Base-by-base conservation (phyloP, 2,797 vertebrate species). In the Discoglossus pictus region DNA sequence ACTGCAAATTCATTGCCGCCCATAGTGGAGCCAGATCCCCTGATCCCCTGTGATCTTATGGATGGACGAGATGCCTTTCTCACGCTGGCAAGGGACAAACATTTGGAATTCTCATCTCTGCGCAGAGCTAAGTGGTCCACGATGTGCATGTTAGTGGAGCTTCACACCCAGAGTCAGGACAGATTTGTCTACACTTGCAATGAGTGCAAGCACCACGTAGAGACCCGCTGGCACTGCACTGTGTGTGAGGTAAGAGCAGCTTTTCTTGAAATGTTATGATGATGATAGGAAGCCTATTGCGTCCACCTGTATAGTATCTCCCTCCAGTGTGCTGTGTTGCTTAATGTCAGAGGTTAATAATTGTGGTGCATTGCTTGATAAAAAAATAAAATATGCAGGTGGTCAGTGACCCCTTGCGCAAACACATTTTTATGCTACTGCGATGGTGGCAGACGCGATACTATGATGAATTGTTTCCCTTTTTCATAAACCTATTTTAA, bases 161-260 rank as follows among this genome's bases (percentile, higher is more conserved):
- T 99, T 63, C 97, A 99, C 80, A 98, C 96, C 46, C 96, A 99
- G 88, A 96, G 95, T 85, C 95, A 98, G 83, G 96, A 99, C 75
- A 93, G 97, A 74, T 98, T 98, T 6, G 96, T 98, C 69, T 98
- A 99, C 78, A 98, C 97, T 64, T 99, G 97, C 87, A 99, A 99
- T 0, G 97, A 98, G 79, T 99, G 97, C 86, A 98, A 98, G 76
- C 94, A 96, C 79, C 96, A 98, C 0, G 97, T 99, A 84, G 97
- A 99, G 80, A 99, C 97, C 0, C 91, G 96, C 75, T 99, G 92
- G 91, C 97, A 99, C 80, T 99, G 97, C 82, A 99, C 96, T 0
- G 96, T 99, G 59, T 99, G 97, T 51, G 97, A 98, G 94, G 96
- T 97, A 1, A 1, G n/a, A 1, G 11, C 31, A 17, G 12, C 15